Evolutionary conservation across 2,797 vertebrate genomes (phyloP), one percentile per base, ranked within the genome.

Genomic region (Crenuchus spilurus): DNA sequence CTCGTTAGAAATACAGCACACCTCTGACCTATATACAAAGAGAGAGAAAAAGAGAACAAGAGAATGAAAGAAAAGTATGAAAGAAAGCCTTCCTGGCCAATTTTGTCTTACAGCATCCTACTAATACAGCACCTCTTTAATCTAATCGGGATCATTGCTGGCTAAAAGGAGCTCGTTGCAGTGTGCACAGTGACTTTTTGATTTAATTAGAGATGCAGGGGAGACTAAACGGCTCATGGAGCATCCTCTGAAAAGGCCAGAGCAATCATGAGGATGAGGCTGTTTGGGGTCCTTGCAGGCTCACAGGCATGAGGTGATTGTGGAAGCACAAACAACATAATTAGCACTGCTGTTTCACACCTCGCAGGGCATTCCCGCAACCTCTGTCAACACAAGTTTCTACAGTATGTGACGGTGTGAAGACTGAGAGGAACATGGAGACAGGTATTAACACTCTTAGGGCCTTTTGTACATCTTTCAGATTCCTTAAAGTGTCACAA

Each of bases 201-300:
- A 72, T 69, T 54, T 31, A 42, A 35, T 44, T 16, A 33, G 62
- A 62, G 41, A 18, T 37, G 16, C 14, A 52, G 20, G 6, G 49
- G 31, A 51, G 58, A 44, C 49, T 51, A 65, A 58, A 41, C 11
- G 48, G 66, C 55, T 61, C 37, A 44, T 11, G 4, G 57, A 44
- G 73, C 18, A 35, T n/a, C 55, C 52, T 35, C 24, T 14, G 65
- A 24, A 62, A 70, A 63, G 44, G 73, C 22, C 24, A 67, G 6
- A 8, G n/a, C 41, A 2, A 39, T 65, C 24, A 64, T 8, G 37
- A 14, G 10, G 10, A 16, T 26, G 11, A n/a, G n/a, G n/a, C n/a
- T n/a, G n/a, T n/a, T 22, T 20, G 14, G 14, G 22, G 4, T 7
- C 33, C 48, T 44, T 11, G n/a, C 11, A 60, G 42, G 33, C 31